Evolutionary conservation across 1,140 invertebrate species (phyloP), one percentile per base, ranked within the genome.

Genomic region (Pachyrhynchus sulphureomaculatus): DNA sequence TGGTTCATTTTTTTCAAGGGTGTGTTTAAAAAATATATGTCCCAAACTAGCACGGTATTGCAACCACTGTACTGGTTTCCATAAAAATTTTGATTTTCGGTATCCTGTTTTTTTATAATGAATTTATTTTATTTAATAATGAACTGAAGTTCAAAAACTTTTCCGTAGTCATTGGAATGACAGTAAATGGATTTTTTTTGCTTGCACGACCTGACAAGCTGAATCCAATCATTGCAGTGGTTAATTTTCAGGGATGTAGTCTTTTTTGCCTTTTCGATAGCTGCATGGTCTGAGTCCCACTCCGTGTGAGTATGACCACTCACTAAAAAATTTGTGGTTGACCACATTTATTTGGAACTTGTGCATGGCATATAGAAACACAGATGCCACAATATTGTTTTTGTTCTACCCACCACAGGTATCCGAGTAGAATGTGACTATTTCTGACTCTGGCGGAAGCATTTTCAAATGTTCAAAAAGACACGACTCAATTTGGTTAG

Each of bases 141-240:
- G 8, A 13, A 0, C 23, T 8, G 24, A 49, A 49, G 32, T 32
- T 17, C 8, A 29, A 2, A 29, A 29, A 29, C 8, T 29, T 6
- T 1, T 29, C 26, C 5, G 8, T 6, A 1, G 29, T 49, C 17
- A 32, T 44, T 44, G 18, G 17, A 1, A 3, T 1, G 1, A 44
- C 41, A 20, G 18, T 44, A 44, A 49, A 32, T n/a, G 47, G 1
- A 12, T 53, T 1, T 53, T 37, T 37, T 37, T 53, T 53, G 4
- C 36, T n/a, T 33, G 37, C 21, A 53, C 13, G 15, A 37, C 15
- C 49, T 37, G 1, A 41, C 33, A 10, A 20, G n/a, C 44, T 47
- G 44, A 4, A 29, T 20, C 44, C 44, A 29, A 9, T 24, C 44
- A 2, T 10, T 24, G 12, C 23, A 24, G 29, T 48, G 45, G 1